phyloP scores from a whole-genome alignment of 64 coral and sea anemone genomes.

The Stylophora pistillata region DNA sequence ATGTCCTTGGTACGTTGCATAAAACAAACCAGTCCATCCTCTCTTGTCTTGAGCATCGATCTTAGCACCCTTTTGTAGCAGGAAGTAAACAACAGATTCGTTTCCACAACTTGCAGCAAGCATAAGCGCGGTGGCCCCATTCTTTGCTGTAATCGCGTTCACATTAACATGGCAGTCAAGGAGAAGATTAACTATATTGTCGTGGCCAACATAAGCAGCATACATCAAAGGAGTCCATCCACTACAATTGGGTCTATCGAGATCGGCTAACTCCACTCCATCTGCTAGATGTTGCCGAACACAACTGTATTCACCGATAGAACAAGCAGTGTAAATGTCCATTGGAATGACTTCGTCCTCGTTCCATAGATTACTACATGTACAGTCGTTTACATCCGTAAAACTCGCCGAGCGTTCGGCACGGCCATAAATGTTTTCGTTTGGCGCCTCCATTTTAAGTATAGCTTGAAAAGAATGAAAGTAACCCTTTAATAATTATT shows the following conservation, averaged over 20 bases:
- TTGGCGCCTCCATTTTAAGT: not conserved
- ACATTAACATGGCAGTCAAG: slow-evolving; percentile 70
- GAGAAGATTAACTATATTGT: slow-evolving; percentile 73
- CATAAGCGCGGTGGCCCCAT: slow-evolving; percentile 70
- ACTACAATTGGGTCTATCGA: slow-evolving; percentile 57
- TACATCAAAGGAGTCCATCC: slow-evolving; percentile 94
- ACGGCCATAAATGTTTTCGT: not conserved
- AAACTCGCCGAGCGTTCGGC: not conserved
- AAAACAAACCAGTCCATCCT: slow-evolving; percentile 71
- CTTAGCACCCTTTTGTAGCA: slow-evolving; percentile 74
- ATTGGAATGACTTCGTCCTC: slow-evolving; percentile 74
- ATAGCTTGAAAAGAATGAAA: not conserved
- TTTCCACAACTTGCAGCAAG: slow-evolving; percentile 87
- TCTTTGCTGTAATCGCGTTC: slow-evolving; percentile 44
- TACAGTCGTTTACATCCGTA: slow-evolving; percentile 18
- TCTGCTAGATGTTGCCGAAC: slow-evolving; percentile 57
- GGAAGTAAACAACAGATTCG: slow-evolving; percentile 72
- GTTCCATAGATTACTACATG: slow-evolving; percentile 44
- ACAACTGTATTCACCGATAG: slow-evolving; percentile 65
- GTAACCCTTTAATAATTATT: not conserved
- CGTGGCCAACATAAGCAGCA: slow-evolving; percentile 87
- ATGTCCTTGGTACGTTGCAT: slow-evolving; percentile 77
- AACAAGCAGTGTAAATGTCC: slow-evolving; percentile 79
- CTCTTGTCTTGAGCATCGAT: slow-evolving; percentile 73
- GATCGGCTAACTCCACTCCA: slow-evolving; percentile 36